phyloP scores from a whole-genome alignment of 2,797 vertebrate genomes.

The Anolis apletophallus region DNA sequence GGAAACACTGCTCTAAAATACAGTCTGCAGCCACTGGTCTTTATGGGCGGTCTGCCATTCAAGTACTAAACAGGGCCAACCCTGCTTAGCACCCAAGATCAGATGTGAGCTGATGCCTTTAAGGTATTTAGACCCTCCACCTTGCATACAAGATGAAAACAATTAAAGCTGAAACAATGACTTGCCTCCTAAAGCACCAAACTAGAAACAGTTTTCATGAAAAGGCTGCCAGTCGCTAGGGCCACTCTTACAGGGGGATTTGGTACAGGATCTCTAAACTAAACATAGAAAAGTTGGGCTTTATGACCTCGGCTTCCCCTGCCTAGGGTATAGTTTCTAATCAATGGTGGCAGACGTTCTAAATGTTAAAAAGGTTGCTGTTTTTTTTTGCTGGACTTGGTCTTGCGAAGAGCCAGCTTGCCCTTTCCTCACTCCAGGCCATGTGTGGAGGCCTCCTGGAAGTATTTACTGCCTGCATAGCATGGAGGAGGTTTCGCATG shows the following conservation, averaged over 20 bases:
- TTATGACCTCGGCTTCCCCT: background rate
- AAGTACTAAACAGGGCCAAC: no score
- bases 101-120: background rate
- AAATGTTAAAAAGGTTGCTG: background rate
- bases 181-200: background rate
- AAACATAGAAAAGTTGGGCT: background rate
- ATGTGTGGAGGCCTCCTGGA: constrained; percentile 11
- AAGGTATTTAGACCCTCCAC: background rate
- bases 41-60: no score
- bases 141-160: background rate
- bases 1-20: no score
- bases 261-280: background rate
- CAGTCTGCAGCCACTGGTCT: no score
- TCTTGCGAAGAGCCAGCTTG: background rate
- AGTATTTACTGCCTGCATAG: constrained; percentile 32
- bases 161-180: background rate
- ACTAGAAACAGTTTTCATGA: background rate
- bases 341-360: background rate
- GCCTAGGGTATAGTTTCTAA: background rate
- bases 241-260: background rate
- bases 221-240: background rate
- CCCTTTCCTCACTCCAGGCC: background rate
- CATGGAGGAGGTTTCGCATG: constrained; percentile 3
- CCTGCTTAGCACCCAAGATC: no score
- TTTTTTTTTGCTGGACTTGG: background rate